Evolutionary conservation across 2,888 invertebrate species (phyloP).

Genomic region (Hemicrepidius hirtus): DNA sequence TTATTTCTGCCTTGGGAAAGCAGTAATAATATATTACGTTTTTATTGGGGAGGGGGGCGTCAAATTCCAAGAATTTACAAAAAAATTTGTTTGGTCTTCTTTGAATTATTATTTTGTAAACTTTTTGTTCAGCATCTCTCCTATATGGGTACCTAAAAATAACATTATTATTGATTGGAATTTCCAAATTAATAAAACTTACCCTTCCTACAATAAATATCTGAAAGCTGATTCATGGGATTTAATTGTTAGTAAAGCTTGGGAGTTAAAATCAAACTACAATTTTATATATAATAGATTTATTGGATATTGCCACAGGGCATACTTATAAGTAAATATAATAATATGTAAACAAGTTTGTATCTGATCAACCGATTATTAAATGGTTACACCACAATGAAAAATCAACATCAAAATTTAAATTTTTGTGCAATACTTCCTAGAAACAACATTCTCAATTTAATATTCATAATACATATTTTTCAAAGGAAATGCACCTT

Average conservation of each 20-base stretch:
- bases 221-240: too few relatives aligned
- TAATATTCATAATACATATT: background rate
- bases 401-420: conserved; percentile 32
- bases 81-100: too few relatives aligned
- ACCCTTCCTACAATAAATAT: too few relatives aligned
- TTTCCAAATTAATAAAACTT: too few relatives aligned
- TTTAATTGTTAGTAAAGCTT: background rate
- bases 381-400: conserved; percentile 27
- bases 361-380: conserved; percentile 58
- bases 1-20: too few relatives aligned
- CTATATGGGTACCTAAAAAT: too few relatives aligned
- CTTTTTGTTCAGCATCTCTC: too few relatives aligned
- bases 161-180: too few relatives aligned
- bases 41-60: too few relatives aligned
- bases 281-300: conserved; percentile 52
- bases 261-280: background rate
- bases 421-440: conserved; percentile 44
- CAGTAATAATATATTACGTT: too few relatives aligned
- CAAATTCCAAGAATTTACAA: too few relatives aligned
- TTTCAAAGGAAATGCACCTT: background rate
- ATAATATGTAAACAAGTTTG: conserved; percentile 57
- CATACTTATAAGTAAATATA: conserved; percentile 57
- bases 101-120: too few relatives aligned
- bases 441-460: conserved; percentile 22
- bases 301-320: conserved; percentile 60